Evolutionary conservation across 2,113 vertebrate genomes (phyloP), one percentile per base, ranked within the genome.

Genomic region (Gallinago undulata): DNA sequence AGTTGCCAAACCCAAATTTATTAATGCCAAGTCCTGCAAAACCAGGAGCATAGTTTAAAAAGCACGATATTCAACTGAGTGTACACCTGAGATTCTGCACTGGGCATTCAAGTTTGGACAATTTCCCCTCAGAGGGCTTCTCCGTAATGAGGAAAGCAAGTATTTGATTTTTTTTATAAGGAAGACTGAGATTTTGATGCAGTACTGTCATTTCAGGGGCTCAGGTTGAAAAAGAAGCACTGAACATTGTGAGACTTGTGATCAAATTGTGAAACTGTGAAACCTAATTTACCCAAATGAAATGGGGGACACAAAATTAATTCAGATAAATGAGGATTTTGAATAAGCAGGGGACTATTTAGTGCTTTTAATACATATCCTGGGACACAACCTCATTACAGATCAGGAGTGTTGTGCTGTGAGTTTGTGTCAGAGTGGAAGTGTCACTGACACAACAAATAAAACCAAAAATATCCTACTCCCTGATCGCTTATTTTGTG

Each of bases 241-340:
- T 39, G 39, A 93, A 90, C 80, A 77, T 92, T 78, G 88, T 57
- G 41, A 93, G 80, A 87, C 76, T 95, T 92, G 80, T 94, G 96
- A 95, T 96, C 92, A 91, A 92, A 94, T 94, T 91, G 92, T 96
- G 96, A 94, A 96, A 96, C 91, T 93, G 89, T 95, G 96, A 96
- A 96, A 96, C 90, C 92, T 95, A 92, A 96, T 96, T 96, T 96
- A 92, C 92, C 89, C 94, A 93, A 87, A 95, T 95, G 95, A 97
- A 96, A 94, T 94, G 77, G 88, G 93, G 92, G 91, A 94, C 91
- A 93, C 91, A 91, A 97, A 95, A 93, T 96, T 96, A 97, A 97
- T 96, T 97, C 96, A 97, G 95, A 96, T 95, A 96, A 96, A 96
- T 87, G 95, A 95, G 96, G 94, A 91, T 94, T 96, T 81, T 89